Conservation (phyloP, 2,888 invertebrate species). For the Taenaris catops region DNA sequence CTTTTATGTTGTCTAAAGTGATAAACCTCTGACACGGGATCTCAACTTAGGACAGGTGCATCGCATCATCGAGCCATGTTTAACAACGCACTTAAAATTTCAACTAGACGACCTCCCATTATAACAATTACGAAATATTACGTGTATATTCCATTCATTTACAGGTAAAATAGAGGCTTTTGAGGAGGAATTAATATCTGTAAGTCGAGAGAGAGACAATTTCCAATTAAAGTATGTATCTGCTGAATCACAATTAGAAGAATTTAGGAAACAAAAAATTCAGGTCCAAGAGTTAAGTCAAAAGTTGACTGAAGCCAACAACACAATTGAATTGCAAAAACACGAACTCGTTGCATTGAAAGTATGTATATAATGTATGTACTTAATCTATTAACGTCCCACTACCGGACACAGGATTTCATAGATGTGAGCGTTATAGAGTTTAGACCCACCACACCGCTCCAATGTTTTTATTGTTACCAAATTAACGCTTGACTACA, state of each 20-base stretch:
- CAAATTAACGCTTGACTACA: too few species aligned
- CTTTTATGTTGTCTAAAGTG: too few species aligned
- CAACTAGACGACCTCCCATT: too few species aligned
- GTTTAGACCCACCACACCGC: too few species aligned
- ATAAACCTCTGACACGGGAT: too few species aligned
- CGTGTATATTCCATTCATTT: constrained; percentile 21
- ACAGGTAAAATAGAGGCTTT: constrained; percentile 64
- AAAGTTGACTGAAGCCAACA: constrained; percentile 55
- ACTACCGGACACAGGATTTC: too few species aligned
- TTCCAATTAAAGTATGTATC: constrained; percentile 69
- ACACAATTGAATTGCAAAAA: constrained; percentile 64
- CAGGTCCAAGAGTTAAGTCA: constrained; percentile 73
- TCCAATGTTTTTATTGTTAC: too few species aligned
- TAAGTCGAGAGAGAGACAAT: constrained; percentile 64
- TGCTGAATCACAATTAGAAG: constrained; percentile 73
- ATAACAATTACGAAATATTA: too few species aligned
- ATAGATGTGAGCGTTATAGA: too few species aligned
- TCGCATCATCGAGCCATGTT: too few species aligned
- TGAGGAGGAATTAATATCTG: constrained; percentile 66
- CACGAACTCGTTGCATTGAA: constrained; percentile 64
- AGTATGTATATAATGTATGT: constrained; percentile 33
- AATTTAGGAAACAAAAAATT: constrained; percentile 75
- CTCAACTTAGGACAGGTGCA: too few species aligned
- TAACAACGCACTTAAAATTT: too few species aligned
- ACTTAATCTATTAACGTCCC: background rate